A percentile compares a stretch with the other conserved stretches of the same genome.
Evolutionary conservation across 1,140 invertebrate genomes (phyloP).

Genomic region (Tetramorium simillimum): DNA sequence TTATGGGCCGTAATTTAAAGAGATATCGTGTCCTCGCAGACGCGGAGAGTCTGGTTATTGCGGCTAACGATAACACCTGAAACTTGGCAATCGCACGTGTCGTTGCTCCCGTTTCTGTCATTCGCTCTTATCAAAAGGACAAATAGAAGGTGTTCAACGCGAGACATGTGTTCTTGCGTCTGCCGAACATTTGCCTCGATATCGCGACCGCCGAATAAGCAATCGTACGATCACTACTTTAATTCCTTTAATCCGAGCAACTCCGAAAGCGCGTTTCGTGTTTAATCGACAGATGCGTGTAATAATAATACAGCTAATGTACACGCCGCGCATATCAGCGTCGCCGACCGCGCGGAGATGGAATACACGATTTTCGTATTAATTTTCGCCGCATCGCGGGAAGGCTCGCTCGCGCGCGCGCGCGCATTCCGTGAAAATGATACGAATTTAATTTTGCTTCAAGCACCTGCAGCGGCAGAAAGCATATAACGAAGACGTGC

Average conservation of each 20-base stretch:
- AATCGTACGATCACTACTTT: slow-evolving; percentile 16
- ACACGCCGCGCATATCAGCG: not conserved
- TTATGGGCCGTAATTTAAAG: not conserved
- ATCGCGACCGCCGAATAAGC: slow-evolving; percentile 13
- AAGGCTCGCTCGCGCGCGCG: not conserved
- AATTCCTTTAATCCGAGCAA: slow-evolving; percentile 28
- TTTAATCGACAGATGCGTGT: slow-evolving; percentile 2
- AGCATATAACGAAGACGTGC: slow-evolving; percentile 27
- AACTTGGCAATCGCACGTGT: slow-evolving; percentile 15
- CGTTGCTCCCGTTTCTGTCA: slow-evolving; percentile 29
- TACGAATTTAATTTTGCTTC: slow-evolving; percentile 32
- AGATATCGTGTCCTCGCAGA: not conserved
- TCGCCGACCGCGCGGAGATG: not conserved
- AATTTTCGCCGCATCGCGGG: slow-evolving; percentile 30
- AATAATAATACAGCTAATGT: slow-evolving; percentile 33
- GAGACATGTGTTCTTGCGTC: not conserved
- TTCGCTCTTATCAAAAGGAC: slow-evolving; percentile 28
- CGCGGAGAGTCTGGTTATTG: not conserved
- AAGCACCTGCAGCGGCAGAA: not conserved
- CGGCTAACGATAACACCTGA: slow-evolving; percentile 7
- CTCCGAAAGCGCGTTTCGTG: not conserved
- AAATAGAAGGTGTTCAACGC: slow-evolving; percentile 35
- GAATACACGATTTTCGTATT: slow-evolving; percentile 45
- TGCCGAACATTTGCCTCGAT: slow-evolving; percentile 25
- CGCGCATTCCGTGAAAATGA: slow-evolving; percentile 14